Base-by-base conservation (phyloP, 2,888 invertebrate species). In the Sphaerophoria rueppellii region DNA sequence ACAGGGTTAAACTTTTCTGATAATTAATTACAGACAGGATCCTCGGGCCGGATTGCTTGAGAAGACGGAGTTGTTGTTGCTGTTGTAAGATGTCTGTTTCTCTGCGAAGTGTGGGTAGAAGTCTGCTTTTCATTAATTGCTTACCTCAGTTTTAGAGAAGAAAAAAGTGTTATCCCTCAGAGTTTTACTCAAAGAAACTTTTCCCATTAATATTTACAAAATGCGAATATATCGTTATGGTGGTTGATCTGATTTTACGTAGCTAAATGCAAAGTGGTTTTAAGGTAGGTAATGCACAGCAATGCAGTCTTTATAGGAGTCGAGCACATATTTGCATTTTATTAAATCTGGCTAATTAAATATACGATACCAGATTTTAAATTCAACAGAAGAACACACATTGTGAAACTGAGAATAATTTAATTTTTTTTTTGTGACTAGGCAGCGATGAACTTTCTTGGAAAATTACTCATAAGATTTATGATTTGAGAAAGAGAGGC, bases 21-120 rank as follows among this genome's bases (percentile, higher is more conserved):
- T 85, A 80, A 85, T 85, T 85, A 80, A 85, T 85, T 80, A 76
- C 57, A 80, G 61, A 76, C 37, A 76, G 57, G 72, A 79, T 75
- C 50, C 34, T 32, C 34, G 14, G 50, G 0, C 16, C 60, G 74
- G 74, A 70, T 74, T 77, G 58, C 48, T 40, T 9, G 6, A 40
- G 40, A 7, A 40, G 40, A 40, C 4, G 40, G 40, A 40, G 40
- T 37, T 54, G 65, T 55, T 55, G 32, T 69, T 48, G 50, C 12
- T 46, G 11, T 4, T 52, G 52, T 60, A 71, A 24, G 52, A 40
- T 46, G 24, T 24, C 24, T 48, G 14, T 34, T 52, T 11, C 37
- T 57, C 37, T 48, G 0, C 54, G 14, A 58, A 48, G 48, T 34
- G 24, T 32, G n/a, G 67, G 32, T 67, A 63, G 75, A 80, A 55